Percentiles rank a stretch among this genome's conserved stretches.
phyloP scores from a whole-genome alignment of 2,797 vertebrate genomes.

The Enteromius argenteus region DNA sequence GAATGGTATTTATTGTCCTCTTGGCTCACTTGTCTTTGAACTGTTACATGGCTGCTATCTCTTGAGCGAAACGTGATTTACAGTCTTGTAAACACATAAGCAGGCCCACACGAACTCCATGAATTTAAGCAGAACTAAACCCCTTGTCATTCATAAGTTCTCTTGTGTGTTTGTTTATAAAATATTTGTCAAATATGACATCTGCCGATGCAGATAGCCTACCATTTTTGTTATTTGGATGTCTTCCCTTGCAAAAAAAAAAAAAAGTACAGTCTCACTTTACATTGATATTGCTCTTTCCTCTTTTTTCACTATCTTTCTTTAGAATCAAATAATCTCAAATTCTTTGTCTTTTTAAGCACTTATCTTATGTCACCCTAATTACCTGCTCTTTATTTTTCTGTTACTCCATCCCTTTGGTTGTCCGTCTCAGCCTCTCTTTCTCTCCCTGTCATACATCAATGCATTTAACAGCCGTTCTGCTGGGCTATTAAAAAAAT shows the following conservation, averaged over 20 bases:
- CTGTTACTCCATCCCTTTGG: conserved; percentile 4
- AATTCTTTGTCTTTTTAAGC: conserved; percentile 5
- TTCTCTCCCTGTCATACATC: conserved; percentile 43
- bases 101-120: conserved; percentile 32
- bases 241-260: neutral
- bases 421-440: conserved; percentile 26
- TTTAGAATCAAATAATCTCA: conserved; percentile 21
- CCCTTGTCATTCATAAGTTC: neutral
- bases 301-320: neutral
- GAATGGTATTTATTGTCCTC: conserved; percentile 55
- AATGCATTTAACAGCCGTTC: conserved; percentile 65
- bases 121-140: conserved; percentile 13
- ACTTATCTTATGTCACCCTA: neutral
- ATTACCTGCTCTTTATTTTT: conserved; percentile 9
- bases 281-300: conserved; percentile 1
- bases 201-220: neutral
- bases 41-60: conserved; percentile 47
- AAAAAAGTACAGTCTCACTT: neutral
- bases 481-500: conserved; percentile 59
- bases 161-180: neutral
- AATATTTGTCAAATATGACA: neutral
- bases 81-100: conserved; percentile 59
- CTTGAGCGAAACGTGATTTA: conserved; percentile 54
- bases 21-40: conserved; percentile 51
- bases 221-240: conserved; percentile 2